Percentiles rank a stretch among this genome's conserved stretches.
Evolutionary conservation across 2,113 vertebrate genomes (phyloP).

Genomic region (Bagarius yarrelli): DNA sequence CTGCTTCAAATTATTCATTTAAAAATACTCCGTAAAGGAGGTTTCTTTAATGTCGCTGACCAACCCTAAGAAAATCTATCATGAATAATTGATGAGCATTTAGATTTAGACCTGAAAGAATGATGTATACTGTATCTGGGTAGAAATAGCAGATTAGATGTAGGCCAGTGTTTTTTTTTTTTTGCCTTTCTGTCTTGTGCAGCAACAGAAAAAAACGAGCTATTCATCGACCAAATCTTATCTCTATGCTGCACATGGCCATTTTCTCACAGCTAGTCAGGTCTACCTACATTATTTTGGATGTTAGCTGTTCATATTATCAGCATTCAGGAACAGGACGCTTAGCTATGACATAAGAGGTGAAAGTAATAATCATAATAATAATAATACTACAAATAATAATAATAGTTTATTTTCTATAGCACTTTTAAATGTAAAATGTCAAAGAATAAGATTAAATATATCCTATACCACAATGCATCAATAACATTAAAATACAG

Average conservation of each 20-base stretch:
- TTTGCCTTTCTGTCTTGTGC: neutral
- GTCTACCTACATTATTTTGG: slow-evolving; percentile 5
- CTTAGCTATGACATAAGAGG: too few relatives aligned
- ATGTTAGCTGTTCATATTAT: neutral
- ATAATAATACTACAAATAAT: too few relatives aligned
- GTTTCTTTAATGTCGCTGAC: slow-evolving; percentile 12
- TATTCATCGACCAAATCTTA: slow-evolving; percentile 22
- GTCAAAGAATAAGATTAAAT: too few relatives aligned
- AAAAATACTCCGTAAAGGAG: slow-evolving; percentile 16
- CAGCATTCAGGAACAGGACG: neutral
- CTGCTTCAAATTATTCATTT: neutral
- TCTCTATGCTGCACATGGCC: slow-evolving; percentile 19
- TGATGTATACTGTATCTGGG: neutral
- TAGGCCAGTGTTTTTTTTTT: slow-evolving; percentile 1
- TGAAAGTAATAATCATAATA: too few relatives aligned
- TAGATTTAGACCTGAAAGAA: neutral
- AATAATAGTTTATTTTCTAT: too few relatives aligned
- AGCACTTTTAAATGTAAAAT: too few relatives aligned
- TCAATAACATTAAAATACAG: too few relatives aligned
- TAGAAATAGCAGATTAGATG: slow-evolving; percentile 19
- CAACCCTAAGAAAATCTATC: slow-evolving; percentile 11
- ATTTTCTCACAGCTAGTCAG: slow-evolving; percentile 21
- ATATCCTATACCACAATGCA: too few relatives aligned
- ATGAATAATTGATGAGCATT: neutral
- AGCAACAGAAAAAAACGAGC: neutral